These are phyloP conservation scores for Elanoides forficatus DNA, from an alignment of 2,113 vertebrate genomes.

Conservation along the genomic window DNA sequence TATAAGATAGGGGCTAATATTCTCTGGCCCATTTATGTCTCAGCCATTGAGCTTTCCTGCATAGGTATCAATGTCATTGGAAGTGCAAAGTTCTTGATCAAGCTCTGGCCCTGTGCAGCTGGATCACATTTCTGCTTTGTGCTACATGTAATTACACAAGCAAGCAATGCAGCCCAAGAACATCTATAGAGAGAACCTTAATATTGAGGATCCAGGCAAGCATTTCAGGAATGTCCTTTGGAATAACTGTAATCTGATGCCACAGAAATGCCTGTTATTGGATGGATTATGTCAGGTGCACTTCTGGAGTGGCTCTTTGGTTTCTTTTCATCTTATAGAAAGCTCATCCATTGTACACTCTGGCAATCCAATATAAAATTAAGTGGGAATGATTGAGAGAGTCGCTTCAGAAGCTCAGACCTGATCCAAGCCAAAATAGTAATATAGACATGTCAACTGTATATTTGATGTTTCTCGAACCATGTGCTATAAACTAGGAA, in stretches of 20 bases:
- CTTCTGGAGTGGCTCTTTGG: accelerated
- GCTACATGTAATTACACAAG: background rate
- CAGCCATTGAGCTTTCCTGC: background rate
- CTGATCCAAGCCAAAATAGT: background rate
- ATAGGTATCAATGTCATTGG: background rate
- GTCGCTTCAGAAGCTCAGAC: background rate
- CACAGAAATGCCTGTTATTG: background rate
- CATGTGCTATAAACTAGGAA: background rate
- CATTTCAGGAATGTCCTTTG: background rate
- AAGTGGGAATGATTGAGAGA: background rate
- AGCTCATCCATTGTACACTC: background rate
- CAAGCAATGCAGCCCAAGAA: background rate
- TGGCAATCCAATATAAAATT: background rate
- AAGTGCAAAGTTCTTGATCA: background rate
- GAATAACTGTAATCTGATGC: background rate
- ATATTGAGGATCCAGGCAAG: background rate
- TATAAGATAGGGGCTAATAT: background rate
- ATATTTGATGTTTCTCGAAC: background rate
- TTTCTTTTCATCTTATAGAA: background rate
- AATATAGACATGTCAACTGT: background rate
- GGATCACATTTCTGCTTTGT: background rate
- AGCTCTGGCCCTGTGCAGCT: background rate
- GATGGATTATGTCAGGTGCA: background rate
- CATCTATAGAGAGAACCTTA: background rate
- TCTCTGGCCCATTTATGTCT: background rate